These are phyloP conservation scores for Drosophila macrospina DNA, from an alignment of 2,888 invertebrate genomes.

Conservation along the genomic window DNA sequence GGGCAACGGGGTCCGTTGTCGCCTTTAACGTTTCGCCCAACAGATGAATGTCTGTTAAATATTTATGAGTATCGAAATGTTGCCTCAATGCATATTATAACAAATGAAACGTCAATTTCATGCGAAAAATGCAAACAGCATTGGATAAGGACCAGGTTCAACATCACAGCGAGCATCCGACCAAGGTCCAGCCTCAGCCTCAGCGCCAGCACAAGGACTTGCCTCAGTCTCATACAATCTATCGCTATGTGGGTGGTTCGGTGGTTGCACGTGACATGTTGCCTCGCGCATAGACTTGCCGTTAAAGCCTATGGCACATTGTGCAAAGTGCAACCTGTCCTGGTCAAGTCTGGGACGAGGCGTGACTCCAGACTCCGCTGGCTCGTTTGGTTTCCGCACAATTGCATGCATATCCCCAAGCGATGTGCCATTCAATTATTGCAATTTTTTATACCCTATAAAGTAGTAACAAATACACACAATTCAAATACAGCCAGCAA, in stretches of 20 bases:
- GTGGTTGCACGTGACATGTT: conserved; percentile 56
- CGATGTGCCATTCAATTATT: conserved; percentile 14
- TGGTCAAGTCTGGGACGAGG: conserved; percentile 17
- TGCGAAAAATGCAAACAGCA: conserved; percentile 65
- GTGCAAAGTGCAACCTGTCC: conserved; percentile 29
- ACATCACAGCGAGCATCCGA: background rate
- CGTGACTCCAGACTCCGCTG: conserved; percentile 11
- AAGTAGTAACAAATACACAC: too few relatives aligned
- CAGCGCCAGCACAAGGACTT: conserved; percentile 21
- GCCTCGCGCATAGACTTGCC: conserved; percentile 34
- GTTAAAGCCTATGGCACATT: conserved; percentile 35
- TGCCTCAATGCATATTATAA: conserved; percentile 78
- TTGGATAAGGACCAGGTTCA: conserved; percentile 21
- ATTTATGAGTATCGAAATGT: conserved; percentile 79
- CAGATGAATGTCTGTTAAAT: conserved; percentile 77
- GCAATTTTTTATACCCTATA: background rate
- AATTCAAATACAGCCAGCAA: too few relatives aligned
- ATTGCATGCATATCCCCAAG: conserved; percentile 53
- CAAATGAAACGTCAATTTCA: conserved; percentile 81
- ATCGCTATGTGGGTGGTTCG: conserved; percentile 4
- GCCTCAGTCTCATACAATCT: conserved; percentile 21
- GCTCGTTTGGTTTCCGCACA: conserved; percentile 56
- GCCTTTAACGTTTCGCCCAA: conserved; percentile 61
- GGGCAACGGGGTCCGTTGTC: conserved; percentile 12
- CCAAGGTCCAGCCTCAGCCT: background rate